A percentile compares a stretch with the other conserved stretches of the same genome.
These are phyloP conservation scores for Drosophila paulistorum DNA, from an alignment of 1,140 invertebrate genomes.

Conservation along the genomic window DNA sequence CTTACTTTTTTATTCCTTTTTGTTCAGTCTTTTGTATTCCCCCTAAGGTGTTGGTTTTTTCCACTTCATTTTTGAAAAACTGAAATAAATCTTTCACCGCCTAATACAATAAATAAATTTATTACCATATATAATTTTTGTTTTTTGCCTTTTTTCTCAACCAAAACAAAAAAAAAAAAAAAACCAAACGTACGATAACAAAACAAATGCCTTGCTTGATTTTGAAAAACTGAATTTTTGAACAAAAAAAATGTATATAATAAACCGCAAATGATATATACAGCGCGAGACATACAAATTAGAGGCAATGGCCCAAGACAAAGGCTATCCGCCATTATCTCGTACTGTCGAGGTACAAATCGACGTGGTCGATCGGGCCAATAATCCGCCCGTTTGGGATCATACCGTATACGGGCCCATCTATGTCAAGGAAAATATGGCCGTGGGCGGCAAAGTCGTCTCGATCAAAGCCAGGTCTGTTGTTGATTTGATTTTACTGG, in stretches of 20 bases:
- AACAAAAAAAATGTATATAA: constrained; percentile 43
- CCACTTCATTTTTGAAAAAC: constrained; percentile 38
- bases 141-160: constrained; percentile 75
- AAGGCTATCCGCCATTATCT: constrained; percentile 95
- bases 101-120: constrained; percentile 44
- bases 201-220: constrained; percentile 55
- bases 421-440: constrained; percentile 98
- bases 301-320: constrained; percentile 98
- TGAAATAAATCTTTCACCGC: constrained; percentile 41
- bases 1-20: constrained; percentile 14
- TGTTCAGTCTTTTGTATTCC: constrained; percentile 22
- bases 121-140: constrained; percentile 60
- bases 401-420: constrained; percentile 97
- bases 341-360: constrained; percentile 98
- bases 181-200: background rate
- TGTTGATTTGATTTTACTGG: constrained; percentile 60
- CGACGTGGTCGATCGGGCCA: constrained; percentile 98
- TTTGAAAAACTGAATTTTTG: constrained; percentile 62
- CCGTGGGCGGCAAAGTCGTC: constrained; percentile 97
- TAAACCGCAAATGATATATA: constrained; percentile 67
- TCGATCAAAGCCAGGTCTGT: constrained; percentile 98
- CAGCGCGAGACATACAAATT: constrained; percentile 98
- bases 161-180: constrained; percentile 4
- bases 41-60: constrained; percentile 62
- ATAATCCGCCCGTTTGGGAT: constrained; percentile 98